Evolutionary conservation across 2,113 vertebrate species (phyloP).

Genomic region (Zootoca vivipara): DNA sequence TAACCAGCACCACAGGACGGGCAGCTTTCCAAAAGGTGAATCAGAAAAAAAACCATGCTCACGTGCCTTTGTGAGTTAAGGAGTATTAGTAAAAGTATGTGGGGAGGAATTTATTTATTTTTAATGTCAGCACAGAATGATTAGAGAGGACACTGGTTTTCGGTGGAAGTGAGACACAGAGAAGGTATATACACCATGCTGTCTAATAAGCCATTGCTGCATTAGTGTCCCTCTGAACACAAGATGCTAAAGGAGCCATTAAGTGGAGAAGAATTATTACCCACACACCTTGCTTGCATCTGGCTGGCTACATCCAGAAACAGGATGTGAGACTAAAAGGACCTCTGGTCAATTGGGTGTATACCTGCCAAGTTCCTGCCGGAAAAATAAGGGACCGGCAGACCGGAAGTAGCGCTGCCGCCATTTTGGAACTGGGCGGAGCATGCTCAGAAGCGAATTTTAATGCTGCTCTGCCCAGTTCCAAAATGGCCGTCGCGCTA

Average conservation of each 20-base stretch:
- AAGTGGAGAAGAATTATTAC: background rate
- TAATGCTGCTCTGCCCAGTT: too few species aligned
- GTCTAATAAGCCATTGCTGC: background rate
- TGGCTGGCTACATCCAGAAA: background rate
- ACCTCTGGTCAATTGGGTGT: too few species aligned
- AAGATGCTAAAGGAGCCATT: background rate
- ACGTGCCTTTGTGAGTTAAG: background rate
- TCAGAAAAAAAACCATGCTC: fast-evolving
- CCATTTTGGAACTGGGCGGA: too few species aligned
- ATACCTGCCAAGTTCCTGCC: too few species aligned
- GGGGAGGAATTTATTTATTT: background rate
- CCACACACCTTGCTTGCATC: background rate
- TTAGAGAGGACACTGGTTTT: background rate
- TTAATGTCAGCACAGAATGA: background rate
- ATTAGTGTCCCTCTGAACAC: background rate
- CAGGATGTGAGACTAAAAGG: background rate
- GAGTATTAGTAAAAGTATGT: fast-evolving
- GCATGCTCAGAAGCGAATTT: too few species aligned
- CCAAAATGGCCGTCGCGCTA: too few species aligned
- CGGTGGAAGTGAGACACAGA: background rate
- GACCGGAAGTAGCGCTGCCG: too few species aligned
- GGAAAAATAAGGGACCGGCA: too few species aligned
- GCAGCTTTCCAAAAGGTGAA: slow-evolving; percentile 1
- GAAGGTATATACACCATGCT: background rate
- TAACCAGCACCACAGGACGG: background rate